These are phyloP conservation scores for Procambarus virginalis DNA, from an alignment of 1,140 invertebrate genomes.

Conservation along the genomic window DNA sequence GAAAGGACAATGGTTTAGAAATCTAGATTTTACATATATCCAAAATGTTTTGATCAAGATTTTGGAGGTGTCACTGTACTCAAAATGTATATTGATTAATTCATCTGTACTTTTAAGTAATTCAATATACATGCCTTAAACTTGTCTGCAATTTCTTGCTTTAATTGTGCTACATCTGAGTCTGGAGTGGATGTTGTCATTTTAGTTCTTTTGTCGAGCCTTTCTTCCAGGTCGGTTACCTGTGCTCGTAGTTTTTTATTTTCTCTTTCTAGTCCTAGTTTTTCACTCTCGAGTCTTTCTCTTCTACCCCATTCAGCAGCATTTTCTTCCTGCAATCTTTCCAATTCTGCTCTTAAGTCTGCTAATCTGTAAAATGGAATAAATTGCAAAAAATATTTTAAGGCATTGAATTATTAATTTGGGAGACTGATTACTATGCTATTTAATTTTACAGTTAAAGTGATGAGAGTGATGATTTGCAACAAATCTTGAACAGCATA, in stretches of 20 bases:
- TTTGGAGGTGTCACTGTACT: too few relatives aligned
- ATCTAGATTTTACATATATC: too few relatives aligned
- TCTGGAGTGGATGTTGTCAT: constrained; percentile 71
- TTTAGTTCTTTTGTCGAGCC: constrained; percentile 77
- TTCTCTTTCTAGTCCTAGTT: constrained; percentile 88
- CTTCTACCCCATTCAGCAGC: constrained; percentile 93
- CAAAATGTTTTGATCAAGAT: too few relatives aligned
- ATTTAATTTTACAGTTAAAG: too few relatives aligned
- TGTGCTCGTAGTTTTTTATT: constrained; percentile 91
- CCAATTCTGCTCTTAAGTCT: constrained; percentile 84
- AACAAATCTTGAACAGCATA: too few relatives aligned
- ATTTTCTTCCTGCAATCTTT: constrained; percentile 91
- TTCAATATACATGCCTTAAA: constrained; percentile 70
- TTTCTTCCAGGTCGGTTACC: constrained; percentile 87
- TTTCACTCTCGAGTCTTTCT: constrained; percentile 91
- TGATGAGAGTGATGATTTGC: too few relatives aligned
- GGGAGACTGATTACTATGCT: too few relatives aligned
- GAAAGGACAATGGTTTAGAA: too few relatives aligned
- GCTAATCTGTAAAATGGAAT: constrained; percentile 74
- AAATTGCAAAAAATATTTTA: not conserved
- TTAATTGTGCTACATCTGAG: constrained; percentile 74
- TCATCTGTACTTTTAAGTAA: too few relatives aligned
- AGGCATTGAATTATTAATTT: too few relatives aligned
- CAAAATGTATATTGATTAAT: too few relatives aligned
- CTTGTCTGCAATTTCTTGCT: constrained; percentile 66